These are phyloP conservation scores for Sebastes variabilis DNA, from an alignment of 2,797 vertebrate species.

Conservation along the genomic window DNA sequence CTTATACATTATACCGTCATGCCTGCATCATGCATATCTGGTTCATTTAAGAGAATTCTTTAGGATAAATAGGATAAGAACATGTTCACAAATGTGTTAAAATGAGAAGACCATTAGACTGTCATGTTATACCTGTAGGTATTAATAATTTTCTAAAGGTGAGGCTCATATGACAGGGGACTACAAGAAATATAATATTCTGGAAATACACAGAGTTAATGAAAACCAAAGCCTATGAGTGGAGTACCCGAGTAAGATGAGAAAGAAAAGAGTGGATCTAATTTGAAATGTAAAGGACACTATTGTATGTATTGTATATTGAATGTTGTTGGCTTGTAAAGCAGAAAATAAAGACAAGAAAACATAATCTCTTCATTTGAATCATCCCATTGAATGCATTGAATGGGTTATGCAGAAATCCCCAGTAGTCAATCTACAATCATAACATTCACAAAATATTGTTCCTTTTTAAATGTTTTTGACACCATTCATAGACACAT, in stretches of 20 bases:
- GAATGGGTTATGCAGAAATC: neutral
- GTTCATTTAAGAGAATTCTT: slow-evolving; percentile 33
- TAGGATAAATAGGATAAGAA: neutral
- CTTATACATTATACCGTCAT: neutral
- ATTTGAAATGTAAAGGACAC: slow-evolving; percentile 7
- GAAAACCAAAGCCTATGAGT: slow-evolving; percentile 35
- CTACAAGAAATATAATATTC: slow-evolving; percentile 50
- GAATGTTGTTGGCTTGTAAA: neutral
- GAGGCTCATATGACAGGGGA: slow-evolving; percentile 29
- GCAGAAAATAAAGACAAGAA: neutral
- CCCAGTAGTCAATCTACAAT: neutral
- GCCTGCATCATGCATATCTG: neutral
- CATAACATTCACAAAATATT: neutral
- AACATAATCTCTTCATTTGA: neutral
- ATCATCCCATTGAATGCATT: neutral
- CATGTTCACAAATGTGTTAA: neutral
- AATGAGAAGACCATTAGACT: neutral
- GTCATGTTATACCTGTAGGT: slow-evolving; percentile 14
- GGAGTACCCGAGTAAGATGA: neutral
- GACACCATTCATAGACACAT: neutral
- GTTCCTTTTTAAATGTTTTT: neutral
- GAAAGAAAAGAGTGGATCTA: neutral
- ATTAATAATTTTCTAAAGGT: slow-evolving; percentile 37
- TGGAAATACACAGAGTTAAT: slow-evolving; percentile 37
- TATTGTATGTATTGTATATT: neutral